Evolutionary conservation across 1,140 invertebrate species (phyloP), one percentile per base, ranked within the genome.

Genomic region (Pogonomyrmex barbatus): DNA sequence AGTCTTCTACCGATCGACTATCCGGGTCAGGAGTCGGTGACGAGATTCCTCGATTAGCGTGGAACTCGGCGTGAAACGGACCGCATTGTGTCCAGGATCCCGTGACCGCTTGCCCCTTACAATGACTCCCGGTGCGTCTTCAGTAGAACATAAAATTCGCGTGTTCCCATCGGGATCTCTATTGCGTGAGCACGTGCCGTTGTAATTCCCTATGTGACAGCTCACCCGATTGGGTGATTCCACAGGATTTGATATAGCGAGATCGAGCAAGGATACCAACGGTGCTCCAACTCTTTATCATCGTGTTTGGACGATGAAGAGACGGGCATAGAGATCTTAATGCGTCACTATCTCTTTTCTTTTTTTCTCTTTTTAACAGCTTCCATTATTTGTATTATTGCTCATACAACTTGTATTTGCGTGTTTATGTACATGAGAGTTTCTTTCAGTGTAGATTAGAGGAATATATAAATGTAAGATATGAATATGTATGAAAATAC

Each of bases 191-290:
- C 39, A 63, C 39, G 75, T 77, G 42, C 60, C 42, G 14, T 47
- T 17, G 9, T 14, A 65, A 78, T 65, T 78, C 76, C 76, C 76
- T 78, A 78, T 65, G 42, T 33, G 8, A 50, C 5, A 5, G 33
- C 30, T 2, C 9, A 17, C n/a, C 4, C 56, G 14, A 78, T 63
- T 78, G 75, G 52, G 4, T 17, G n/a, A 39, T 56, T 10, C 8
- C 10, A 10, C 36, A 12, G 14, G 24, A 12, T 9, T 63, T 36
- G 36, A 65, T 30, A 78, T 36, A 14, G 24, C 39, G 6, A 17
- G 24, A n/a, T 36, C 2, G 2, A 36, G 6, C 8, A 6, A n/a
- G 14, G 14, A 0, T 30, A 56, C 2, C 9, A 6, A 42, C 0
- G 6, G 0, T 10, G 36, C 17, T 33, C 24, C 36, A 9, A 65